These are phyloP conservation scores for Notodonta dromedarius DNA, from an alignment of 2,888 invertebrate genomes.

Conservation along the genomic window DNA sequence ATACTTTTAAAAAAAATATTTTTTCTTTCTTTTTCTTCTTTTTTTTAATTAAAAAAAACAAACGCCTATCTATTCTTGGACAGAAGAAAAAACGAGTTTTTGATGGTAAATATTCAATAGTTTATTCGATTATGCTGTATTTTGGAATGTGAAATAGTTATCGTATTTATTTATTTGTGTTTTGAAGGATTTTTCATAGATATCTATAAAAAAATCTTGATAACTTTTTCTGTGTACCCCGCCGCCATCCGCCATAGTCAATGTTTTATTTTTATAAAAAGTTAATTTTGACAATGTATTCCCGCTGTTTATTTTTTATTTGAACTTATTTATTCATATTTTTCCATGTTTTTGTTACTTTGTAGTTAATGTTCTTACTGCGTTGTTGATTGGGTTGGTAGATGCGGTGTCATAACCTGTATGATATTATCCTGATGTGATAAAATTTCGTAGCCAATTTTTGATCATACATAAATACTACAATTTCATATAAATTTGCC, in stretches of 20 bases:
- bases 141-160: constrained; percentile 13
- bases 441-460: too few species aligned
- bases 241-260: constrained; percentile 48
- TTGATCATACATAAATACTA: too few species aligned
- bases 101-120: constrained; percentile 26
- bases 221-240: constrained; percentile 42
- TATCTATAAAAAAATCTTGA: constrained; percentile 32
- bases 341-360: constrained; percentile 1
- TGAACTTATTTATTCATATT: constrained; percentile 27
- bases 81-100: constrained; percentile 32
- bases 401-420: not conserved
- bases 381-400: not conserved
- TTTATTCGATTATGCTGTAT: constrained; percentile 9
- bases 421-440: too few species aligned
- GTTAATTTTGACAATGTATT: constrained; percentile 63
- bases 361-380: not conserved
- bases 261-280: constrained; percentile 62
- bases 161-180: constrained; percentile 1
- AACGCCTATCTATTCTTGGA: constrained; percentile 65
- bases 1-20: constrained; percentile 64
- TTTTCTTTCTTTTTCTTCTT: constrained; percentile 50
- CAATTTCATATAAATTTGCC: too few species aligned
- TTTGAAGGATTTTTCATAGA: constrained; percentile 2
- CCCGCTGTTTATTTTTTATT: constrained; percentile 56
- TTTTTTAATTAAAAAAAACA: constrained; percentile 77